phyloP scores from a whole-genome alignment of 2,113 vertebrate species.

The Amblyopsis rosae region DNA sequence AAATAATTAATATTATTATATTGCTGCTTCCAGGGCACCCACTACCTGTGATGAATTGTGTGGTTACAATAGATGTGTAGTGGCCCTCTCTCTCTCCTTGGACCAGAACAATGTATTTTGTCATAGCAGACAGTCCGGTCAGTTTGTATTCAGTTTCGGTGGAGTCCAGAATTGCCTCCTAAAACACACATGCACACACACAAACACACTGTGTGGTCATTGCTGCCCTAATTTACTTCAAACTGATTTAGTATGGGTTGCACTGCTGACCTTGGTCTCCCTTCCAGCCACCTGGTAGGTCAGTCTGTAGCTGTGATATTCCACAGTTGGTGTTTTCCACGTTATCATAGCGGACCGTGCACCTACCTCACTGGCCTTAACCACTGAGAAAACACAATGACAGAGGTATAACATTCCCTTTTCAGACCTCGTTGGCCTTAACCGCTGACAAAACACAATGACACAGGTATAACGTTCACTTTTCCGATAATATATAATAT shows the following conservation, averaged over 20 bases:
- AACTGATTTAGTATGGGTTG: not conserved
- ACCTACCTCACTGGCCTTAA: conserved; percentile 75
- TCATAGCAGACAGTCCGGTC: conserved; percentile 75
- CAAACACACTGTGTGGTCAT: not conserved
- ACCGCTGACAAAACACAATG: conserved; percentile 62
- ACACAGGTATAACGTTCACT: not conserved
- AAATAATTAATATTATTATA: too few species aligned
- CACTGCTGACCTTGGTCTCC: conserved; percentile 70
- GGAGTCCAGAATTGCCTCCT: conserved; percentile 80
- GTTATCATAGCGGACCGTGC: conserved; percentile 76
- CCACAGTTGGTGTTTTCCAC: conserved; percentile 70
- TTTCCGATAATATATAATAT: too few species aligned
- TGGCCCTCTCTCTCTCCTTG: conserved; percentile 72
- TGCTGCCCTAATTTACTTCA: not conserved
- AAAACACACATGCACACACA: conserved; percentile 22
- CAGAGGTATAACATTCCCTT: not conserved
- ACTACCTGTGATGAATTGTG: conserved; percentile 85
- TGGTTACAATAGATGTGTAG: conserved; percentile 69
- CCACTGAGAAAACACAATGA: conserved; percentile 55
- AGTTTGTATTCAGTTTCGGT: conserved; percentile 74
- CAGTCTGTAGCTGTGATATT: conserved; percentile 81
- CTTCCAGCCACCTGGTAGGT: conserved; percentile 72
- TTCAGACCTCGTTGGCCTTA: conserved; percentile 70
- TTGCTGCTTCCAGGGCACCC: too few species aligned
- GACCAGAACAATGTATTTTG: conserved; percentile 79